A percentile compares a stretch with the other conserved stretches of the same genome.
phyloP scores from a whole-genome alignment of 2,113 vertebrate genomes.

The Hippopotamus amphibius region DNA sequence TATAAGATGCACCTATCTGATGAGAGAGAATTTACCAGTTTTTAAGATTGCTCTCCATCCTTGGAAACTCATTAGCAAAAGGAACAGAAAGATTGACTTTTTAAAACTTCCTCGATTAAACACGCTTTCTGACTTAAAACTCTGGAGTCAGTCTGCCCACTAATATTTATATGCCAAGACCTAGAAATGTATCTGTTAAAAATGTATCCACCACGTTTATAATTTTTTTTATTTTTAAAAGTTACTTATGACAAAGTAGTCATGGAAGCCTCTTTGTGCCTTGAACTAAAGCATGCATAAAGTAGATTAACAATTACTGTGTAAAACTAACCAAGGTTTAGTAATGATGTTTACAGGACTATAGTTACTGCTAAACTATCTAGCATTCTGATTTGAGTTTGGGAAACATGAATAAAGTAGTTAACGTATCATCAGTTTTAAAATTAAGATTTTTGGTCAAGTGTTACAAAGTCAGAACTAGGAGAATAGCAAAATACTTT shows the following conservation, averaged over 20 bases:
- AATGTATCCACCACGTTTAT: not conserved
- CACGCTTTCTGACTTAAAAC: not conserved
- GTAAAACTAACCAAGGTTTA: not conserved
- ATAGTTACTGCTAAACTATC: not conserved
- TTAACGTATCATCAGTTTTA: not conserved
- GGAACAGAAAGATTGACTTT: slow-evolving; percentile 15
- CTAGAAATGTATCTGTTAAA: slow-evolving; percentile 10
- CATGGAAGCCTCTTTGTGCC: not conserved
- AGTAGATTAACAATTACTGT: not conserved
- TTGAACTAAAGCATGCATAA: not conserved
- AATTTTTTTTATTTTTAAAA: slow-evolving; percentile 40
- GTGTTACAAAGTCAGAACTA: not conserved
- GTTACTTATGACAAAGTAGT: not conserved
- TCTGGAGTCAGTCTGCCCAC: not conserved
- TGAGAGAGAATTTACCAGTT: not conserved
- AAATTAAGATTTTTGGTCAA: slow-evolving; percentile 31
- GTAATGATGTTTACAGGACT: not conserved
- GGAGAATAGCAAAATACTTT: not conserved
- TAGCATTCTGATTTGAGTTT: not conserved
- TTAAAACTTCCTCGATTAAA: slow-evolving; percentile 32
- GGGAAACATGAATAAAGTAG: slow-evolving; percentile 14
- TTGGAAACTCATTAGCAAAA: not conserved
- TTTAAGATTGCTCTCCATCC: not conserved
- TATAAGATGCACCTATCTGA: not conserved
- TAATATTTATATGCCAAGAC: slow-evolving; percentile 28